Conservation (phyloP, 2,113 vertebrate species). For the Lagopus leucura region DNA sequence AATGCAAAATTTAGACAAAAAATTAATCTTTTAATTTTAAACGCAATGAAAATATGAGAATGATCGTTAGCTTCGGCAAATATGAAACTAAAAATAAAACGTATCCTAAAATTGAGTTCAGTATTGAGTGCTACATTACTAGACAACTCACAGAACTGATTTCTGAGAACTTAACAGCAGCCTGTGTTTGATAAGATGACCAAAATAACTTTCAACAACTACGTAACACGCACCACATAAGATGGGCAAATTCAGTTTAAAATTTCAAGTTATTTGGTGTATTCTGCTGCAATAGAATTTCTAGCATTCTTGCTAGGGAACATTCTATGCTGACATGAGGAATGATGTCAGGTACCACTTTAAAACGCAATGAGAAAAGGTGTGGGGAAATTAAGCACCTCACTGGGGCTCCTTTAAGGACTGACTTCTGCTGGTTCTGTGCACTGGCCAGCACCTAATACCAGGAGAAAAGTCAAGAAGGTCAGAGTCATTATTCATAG, state of each 20-base stretch:
- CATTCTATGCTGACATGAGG: fast-evolving
- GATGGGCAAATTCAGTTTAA: neutral
- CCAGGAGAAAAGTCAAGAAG: neutral
- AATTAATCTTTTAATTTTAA: conserved; percentile 31
- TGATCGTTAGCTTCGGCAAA: neutral
- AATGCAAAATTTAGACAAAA: conserved; percentile 12
- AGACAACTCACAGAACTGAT: neutral
- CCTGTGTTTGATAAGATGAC: neutral
- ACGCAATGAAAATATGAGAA: neutral
- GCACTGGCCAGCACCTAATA: neutral
- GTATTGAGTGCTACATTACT: neutral
- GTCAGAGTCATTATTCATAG: conserved; percentile 21
- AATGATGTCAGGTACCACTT: neutral
- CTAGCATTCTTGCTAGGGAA: neutral
- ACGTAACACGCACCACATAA: neutral
- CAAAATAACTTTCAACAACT: neutral
- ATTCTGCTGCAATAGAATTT: neutral
- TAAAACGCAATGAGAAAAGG: neutral
- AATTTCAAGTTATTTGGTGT: neutral
- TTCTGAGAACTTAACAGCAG: neutral
- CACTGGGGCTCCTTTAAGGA: conserved; percentile 7
- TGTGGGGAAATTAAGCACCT: neutral
- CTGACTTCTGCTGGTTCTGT: neutral
- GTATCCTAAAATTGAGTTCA: neutral
- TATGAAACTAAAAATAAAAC: neutral